Evolutionary conservation across 2,113 vertebrate species (phyloP).

Genomic region (Boleophthalmus pectinirostris): DNA sequence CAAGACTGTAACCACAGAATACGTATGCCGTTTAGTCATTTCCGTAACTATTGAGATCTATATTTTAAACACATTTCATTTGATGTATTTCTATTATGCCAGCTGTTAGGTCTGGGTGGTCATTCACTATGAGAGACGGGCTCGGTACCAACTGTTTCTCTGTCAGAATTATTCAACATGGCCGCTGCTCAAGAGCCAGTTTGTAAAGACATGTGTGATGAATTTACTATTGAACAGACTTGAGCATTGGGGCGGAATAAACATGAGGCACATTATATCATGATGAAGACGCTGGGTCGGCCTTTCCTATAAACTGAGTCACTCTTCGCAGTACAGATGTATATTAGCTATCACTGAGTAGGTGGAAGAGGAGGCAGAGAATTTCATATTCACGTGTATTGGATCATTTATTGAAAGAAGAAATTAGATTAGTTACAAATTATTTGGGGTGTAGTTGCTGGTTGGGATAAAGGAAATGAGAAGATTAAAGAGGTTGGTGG

Average conservation of each 20-base stretch:
- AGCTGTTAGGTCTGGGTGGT: constrained; percentile 18
- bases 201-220: constrained; percentile 44
- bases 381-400: background rate
- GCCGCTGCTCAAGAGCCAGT: constrained; percentile 22
- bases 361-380: constrained; percentile 53
- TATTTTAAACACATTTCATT: constrained; percentile 12
- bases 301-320: constrained; percentile 48
- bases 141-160: constrained; percentile 20
- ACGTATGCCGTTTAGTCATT: background rate
- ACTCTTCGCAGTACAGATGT: constrained; percentile 36
- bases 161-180: constrained; percentile 44
- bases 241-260: constrained; percentile 53
- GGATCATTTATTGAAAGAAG: background rate
- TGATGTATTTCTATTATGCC: background rate
- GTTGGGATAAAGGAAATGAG: background rate
- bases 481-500: background rate
- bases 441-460: background rate
- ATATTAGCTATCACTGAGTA: constrained; percentile 41
- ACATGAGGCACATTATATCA: constrained; percentile 59
- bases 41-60: background rate
- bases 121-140: constrained; percentile 2
- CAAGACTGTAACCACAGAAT: constrained; percentile 27
- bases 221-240: constrained; percentile 61
- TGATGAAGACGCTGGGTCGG: constrained; percentile 52
- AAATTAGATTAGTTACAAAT: background rate